Evolutionary conservation across 2,888 invertebrate genomes (phyloP).

Genomic region (Chrysomela aeneicollis): DNA sequence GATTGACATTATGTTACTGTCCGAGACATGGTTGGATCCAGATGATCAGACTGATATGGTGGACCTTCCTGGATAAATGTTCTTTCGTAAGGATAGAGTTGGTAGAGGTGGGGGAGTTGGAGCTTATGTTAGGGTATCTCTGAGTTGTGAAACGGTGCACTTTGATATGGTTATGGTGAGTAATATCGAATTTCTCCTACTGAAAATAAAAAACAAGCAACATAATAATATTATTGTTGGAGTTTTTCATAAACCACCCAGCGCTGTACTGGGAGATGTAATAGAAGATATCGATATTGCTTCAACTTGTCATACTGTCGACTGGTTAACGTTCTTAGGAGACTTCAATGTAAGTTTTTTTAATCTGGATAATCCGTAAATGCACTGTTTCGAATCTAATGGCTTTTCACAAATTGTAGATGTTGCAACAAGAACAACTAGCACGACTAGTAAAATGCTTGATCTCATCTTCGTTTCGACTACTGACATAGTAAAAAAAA

Average conservation of each 20-base stretch:
- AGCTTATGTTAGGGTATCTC: constrained; percentile 13
- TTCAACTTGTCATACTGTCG: constrained; percentile 17
- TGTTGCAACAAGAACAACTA: constrained; percentile 24
- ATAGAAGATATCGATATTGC: constrained; percentile 27
- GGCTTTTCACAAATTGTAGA: constrained; percentile 17
- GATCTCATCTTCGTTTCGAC: constrained; percentile 27
- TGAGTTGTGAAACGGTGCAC: constrained; percentile 9
- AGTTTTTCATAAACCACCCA: constrained; percentile 26
- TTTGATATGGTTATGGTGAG: constrained; percentile 7
- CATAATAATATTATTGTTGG: constrained; percentile 11
- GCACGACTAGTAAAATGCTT: constrained; percentile 18
- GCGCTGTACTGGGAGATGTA: constrained; percentile 6
- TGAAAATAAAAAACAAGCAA: constrained; percentile 9
- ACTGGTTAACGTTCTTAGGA: constrained; percentile 20
- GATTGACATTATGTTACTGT: constrained; percentile 22
- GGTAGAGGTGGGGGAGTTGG: constrained; percentile 23
- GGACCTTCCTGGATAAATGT: neutral
- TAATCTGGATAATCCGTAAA: constrained; percentile 24
- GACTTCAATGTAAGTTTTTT: constrained; percentile 25
- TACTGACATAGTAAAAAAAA: constrained; percentile 5
- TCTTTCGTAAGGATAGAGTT: constrained; percentile 13
- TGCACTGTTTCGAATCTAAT: constrained; percentile 18
- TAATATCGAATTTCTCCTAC: constrained; percentile 16
- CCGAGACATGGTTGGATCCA: constrained; percentile 23
- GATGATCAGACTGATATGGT: neutral